Evolutionary conservation across 2,113 vertebrate species (phyloP).

Genomic region (Melanerpes formicivorus): DNA sequence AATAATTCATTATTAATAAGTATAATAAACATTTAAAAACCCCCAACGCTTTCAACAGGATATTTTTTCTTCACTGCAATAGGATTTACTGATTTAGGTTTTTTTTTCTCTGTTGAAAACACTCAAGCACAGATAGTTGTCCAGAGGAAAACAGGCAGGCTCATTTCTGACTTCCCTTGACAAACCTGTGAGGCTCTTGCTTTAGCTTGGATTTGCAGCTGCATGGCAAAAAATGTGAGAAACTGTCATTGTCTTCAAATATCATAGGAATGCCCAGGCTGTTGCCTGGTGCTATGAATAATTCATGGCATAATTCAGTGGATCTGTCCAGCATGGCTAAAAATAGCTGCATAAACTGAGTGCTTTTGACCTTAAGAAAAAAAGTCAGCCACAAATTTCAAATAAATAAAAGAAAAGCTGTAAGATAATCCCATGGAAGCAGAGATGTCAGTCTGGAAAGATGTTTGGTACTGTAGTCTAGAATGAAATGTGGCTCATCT

Average conservation of each 20-base stretch:
- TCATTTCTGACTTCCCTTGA: background rate
- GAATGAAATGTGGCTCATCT: background rate
- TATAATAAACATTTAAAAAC: background rate
- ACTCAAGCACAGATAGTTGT: background rate
- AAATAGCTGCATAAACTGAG: constrained; percentile 56
- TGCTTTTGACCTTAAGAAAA: constrained; percentile 36
- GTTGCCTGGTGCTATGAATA: constrained; percentile 57
- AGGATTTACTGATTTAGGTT: background rate
- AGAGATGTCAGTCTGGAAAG: background rate
- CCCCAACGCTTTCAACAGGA: too few species aligned
- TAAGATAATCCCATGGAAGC: background rate
- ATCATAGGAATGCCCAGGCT: constrained; percentile 5
- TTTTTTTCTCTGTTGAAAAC: background rate
- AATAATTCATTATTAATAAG: too few species aligned
- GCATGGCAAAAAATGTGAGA: constrained; percentile 23
- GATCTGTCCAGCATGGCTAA: constrained; percentile 46
- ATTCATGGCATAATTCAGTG: constrained; percentile 53
- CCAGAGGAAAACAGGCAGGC: background rate
- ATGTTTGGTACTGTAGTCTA: background rate
- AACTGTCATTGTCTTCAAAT: constrained; percentile 46
- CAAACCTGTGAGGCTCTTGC: background rate
- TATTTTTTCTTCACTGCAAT: background rate
- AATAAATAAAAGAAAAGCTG: background rate
- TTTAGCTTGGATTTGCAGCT: background rate
- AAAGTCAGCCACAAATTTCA: constrained; percentile 10